Evolutionary conservation across 2,113 vertebrate genomes (phyloP), one percentile per base, ranked within the genome.

Genomic region (Cinclus mexicanus): DNA sequence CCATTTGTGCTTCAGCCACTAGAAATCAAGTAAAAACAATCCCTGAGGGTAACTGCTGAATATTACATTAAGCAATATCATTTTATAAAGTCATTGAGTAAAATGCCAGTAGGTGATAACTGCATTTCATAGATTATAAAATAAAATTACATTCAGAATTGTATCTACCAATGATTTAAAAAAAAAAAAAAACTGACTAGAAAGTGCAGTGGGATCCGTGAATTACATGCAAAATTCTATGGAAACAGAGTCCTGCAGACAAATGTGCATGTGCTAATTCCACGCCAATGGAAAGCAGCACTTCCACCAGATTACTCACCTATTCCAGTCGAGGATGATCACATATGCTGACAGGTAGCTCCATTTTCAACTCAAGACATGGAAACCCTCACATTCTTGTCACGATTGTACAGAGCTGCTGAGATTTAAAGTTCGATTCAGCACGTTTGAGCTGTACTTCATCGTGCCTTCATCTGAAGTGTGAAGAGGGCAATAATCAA

Each of bases 281-380:
- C 71, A 61, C 2, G 0, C 50, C 55, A 31, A n/a, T 16, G 63
- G n/a, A 72, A 90, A 84, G 37, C 46, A 74, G 29, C 25, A 2
- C 20, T 57, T 71, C 64, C 80, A 65, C 35, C 46, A 3, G 28
- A 67, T 79, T 46, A 96, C 93, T 96, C 90, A 95, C 90, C 87
- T 67, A 37, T 87, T 57, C 31, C 55, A 39, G 86, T 17, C 0
- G 10, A 80, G 44, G 57, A 57, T 4, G 55, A 63, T 68, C 65
- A 46, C 19, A 35, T 82, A 50, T 3, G 74, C 76, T 52, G 55
- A 10, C 0, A 2, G 85, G 5, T 65, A 65, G 69, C 46, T 89
- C 20, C 46, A 31, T 65, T 93, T 94, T 65, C 61, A 68, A 37
- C 5, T 46, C 57, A 68, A 57, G 67, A 20, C 68, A 75, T 68